Base-by-base conservation (phyloP, 1,140 invertebrate genomes). In the Venturia canescens region DNA sequence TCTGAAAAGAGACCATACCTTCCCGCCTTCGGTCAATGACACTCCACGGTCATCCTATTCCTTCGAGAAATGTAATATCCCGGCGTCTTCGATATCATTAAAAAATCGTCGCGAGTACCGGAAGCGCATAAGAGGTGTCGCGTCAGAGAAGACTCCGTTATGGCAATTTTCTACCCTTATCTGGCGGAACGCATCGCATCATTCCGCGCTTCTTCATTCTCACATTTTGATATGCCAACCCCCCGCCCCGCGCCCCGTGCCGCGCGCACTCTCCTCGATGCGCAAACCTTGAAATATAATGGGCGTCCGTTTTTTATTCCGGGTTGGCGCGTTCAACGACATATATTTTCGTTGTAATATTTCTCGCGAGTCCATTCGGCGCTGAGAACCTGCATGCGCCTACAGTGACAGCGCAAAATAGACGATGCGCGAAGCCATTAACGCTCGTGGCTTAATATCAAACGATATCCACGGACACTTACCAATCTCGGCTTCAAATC, bases 221-320 rank as follows among this genome's bases (percentile, higher is more conserved):
- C 79, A 76, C 80, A 21, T 27, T 34, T 66, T 77, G 29, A 77
- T 66, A 66, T 77, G 29, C 27, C 44, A n/a, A 50, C 53, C 23
- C 13, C 66, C 18, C 57, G 38, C 57, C 67, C n/a, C 60, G 57
- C 87, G 87, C 38, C 21, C 71, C n/a, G n/a, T n/a, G n/a, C n/a
- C n/a, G n/a, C n/a, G n/a, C n/a, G n/a, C n/a, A n/a, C 48, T 81
- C 44, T 70, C 67, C 16, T 76, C 31, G 27, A 81, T 66, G 75
- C 27, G 75, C 87, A 85, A 87, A 88, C 86, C 88, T 87, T 88
- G 87, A 86, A 88, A 87, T 87, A 88, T 87, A 88, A 88, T 88
- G 87, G 88, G 83, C 85, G 21, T 34, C 66, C 53, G 11, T 60
- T 83, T 69, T 83, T 85, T 87, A 88, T 88, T 88, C 86, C 87